Evolutionary conservation across 2,888 invertebrate genomes (phyloP), one percentile per base, ranked within the genome.

Genomic region (Acheta domesticus): DNA sequence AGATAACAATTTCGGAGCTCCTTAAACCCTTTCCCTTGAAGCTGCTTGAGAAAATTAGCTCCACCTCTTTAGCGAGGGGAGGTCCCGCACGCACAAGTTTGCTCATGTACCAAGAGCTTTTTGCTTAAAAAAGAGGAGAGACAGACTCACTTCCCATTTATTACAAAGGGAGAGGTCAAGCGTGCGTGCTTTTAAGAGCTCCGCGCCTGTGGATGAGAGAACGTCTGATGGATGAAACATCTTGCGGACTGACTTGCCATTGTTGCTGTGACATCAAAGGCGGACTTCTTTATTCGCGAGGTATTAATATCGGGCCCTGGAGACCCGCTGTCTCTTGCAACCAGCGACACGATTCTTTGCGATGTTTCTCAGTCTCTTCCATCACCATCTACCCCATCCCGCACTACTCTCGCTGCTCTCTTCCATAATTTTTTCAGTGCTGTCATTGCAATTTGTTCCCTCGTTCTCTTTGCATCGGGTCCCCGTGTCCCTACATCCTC

Each of bases 261-360:
- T 62, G 62, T 62, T 62, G 62, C 62, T 62, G 16, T 62, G 62
- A 62, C 62, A 62, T 62, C 62, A 62, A 62, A 62, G 62, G 62
- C 62, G 5, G 16, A 62, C 16, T 62, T 62, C 62, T 14, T 62
- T 62, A 62, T 62, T 62, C 62, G 62, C 62, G 62, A 62, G 62
- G 62, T 62, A 62, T 62, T 62, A 62, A 62, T 62, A 62, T 62
- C 62, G n/a, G 62, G 14, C 62, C n/a, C 62, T 8, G 5, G 36
- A 36, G 36, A 36, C 36, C 36, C 36, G 36, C 36, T 36, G 36
- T 8, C 36, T 36, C 36, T 8, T 36, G 36, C 36, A 36, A 36
- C 36, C 36, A 5, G 36, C 8, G 36, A 36, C 36, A 36, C 36
- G 36, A 8, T 36, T 36, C 36, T 8, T 8, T 8, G 36, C 36